Percentiles rank a stretch among this genome's conserved stretches.
phyloP scores from a whole-genome alignment of 1,140 invertebrate genomes.

The Diorhabda carinulata region DNA sequence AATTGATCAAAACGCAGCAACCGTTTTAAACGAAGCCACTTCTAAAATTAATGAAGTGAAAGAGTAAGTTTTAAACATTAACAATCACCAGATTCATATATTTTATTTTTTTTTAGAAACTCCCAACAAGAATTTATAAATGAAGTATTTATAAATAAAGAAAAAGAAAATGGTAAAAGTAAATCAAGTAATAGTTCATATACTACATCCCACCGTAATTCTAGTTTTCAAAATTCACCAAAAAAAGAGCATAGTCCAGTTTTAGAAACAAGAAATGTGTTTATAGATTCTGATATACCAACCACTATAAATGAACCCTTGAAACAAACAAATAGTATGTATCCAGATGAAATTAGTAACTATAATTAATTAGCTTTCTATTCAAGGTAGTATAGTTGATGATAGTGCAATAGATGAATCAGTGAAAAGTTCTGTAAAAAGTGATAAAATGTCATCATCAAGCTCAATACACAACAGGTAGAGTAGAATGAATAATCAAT shows the following conservation, averaged over 20 bases:
- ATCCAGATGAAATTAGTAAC: neutral
- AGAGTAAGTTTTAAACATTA: conserved; percentile 21
- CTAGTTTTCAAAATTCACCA: neutral
- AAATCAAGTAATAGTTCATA: neutral
- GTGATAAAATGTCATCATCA: conserved; percentile 12
- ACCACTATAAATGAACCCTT: neutral
- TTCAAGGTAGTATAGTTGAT: neutral
- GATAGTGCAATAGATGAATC: conserved; percentile 9
- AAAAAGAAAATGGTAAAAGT: neutral
- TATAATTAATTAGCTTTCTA: neutral
- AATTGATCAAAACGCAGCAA: conserved; percentile 80
- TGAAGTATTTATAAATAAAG: neutral
- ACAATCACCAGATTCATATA: neutral
- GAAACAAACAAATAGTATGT: neutral
- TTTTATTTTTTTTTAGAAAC: conserved; percentile 4
- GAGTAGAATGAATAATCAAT: conserved; percentile 2
- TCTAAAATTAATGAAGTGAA: conserved; percentile 17
- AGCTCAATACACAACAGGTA: conserved; percentile 21
- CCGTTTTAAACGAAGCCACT: conserved; percentile 56
- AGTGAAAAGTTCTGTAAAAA: conserved; percentile 18
- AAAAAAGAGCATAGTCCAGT: neutral
- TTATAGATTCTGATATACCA: neutral
- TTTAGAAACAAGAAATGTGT: neutral
- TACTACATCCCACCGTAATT: too few relatives aligned
- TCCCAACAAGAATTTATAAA: neutral